Percentiles rank a stretch among this genome's conserved stretches.
Evolutionary conservation across 2,113 vertebrate species (phyloP).

Genomic region (Naja naja): DNA sequence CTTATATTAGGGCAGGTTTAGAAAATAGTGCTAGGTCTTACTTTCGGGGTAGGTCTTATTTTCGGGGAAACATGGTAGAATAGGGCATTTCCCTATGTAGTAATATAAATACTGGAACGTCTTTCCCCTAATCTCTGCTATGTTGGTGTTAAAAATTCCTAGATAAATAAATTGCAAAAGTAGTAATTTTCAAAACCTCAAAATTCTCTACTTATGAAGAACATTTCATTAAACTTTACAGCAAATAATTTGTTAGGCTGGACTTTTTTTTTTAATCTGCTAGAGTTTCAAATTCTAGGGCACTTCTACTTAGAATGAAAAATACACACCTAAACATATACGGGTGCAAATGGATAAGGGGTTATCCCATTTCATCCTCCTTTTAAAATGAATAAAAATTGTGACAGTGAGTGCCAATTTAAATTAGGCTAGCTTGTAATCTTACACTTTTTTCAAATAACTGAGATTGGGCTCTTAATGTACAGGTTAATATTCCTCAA

Average conservation of each 20-base stretch:
- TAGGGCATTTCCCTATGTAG: background rate
- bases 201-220: background rate
- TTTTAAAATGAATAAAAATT: constrained; percentile 30
- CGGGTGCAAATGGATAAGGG: background rate
- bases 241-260: background rate
- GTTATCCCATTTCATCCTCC: constrained; percentile 15
- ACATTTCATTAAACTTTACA: background rate
- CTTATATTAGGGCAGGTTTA: too few relatives aligned
- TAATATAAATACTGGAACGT: background rate
- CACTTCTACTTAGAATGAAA: background rate
- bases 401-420: constrained; percentile 41
- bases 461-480: constrained; percentile 48
- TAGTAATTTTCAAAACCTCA: background rate
- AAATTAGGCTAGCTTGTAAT: constrained; percentile 56
- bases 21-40: too few relatives aligned
- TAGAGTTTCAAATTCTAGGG: background rate
- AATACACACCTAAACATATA: constrained; percentile 1
- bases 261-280: background rate
- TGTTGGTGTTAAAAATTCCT: background rate
- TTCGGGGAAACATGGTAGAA: too few relatives aligned
- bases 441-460: constrained; percentile 54
- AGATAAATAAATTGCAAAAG: background rate
- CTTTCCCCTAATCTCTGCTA: background rate
- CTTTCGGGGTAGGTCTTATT: too few relatives aligned
- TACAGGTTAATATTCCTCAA: constrained; percentile 43